These are phyloP conservation scores for Calameuta idolon DNA, from an alignment of 2,888 invertebrate species.

Conservation along the genomic window DNA sequence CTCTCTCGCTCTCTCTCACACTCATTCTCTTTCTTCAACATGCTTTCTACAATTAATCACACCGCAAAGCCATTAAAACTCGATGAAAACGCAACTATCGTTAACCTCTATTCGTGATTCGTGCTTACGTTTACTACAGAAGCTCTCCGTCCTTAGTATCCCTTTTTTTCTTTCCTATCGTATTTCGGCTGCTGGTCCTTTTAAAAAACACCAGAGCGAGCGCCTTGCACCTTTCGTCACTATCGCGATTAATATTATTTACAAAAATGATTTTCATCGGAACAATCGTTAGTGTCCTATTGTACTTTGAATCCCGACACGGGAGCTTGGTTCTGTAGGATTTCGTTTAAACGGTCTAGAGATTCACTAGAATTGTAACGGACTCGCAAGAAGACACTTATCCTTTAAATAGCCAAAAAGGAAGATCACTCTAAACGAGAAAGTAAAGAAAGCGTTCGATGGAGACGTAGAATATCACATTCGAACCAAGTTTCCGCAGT, in stretches of 20 bases:
- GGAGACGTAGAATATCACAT: neutral
- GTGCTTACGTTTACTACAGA: slow-evolving; percentile 26
- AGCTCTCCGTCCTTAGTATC: slow-evolving; percentile 30
- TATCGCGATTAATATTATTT: slow-evolving; percentile 44
- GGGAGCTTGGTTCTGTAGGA: slow-evolving; percentile 42
- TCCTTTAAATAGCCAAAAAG: neutral
- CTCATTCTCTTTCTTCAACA: neutral
- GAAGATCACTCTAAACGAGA: neutral
- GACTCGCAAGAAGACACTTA: neutral
- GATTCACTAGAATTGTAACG: neutral
- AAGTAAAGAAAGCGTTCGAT: neutral
- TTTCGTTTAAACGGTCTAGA: neutral
- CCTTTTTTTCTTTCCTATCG: slow-evolving; percentile 21
- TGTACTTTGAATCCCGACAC: slow-evolving; percentile 42
- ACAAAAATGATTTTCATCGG: slow-evolving; percentile 42
- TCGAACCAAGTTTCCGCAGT: neutral
- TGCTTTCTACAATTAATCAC: neutral
- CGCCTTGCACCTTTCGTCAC: slow-evolving; percentile 35
- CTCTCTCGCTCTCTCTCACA: neutral
- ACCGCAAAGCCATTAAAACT: neutral
- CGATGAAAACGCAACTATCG: neutral
- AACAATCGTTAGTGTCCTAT: slow-evolving; percentile 28
- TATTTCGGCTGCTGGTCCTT: slow-evolving; percentile 32
- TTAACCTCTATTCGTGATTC: slow-evolving; percentile 4
- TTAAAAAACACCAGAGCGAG: slow-evolving; percentile 32